Conservation (phyloP, 2,797 vertebrate species). For the Typhlichthys subterraneus region DNA sequence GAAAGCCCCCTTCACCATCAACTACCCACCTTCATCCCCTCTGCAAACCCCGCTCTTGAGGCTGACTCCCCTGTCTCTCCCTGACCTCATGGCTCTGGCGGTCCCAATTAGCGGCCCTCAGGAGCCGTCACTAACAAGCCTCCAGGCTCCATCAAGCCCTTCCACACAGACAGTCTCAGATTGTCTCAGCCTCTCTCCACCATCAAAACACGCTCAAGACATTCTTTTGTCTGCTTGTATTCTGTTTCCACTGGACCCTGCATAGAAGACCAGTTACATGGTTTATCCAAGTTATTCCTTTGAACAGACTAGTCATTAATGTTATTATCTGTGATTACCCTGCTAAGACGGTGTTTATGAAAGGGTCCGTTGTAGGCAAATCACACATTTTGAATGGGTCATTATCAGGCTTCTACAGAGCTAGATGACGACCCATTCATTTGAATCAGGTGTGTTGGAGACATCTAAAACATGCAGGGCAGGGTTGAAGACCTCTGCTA, state of each 20-base stretch:
- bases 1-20: constrained; percentile 89
- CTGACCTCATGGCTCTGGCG: constrained; percentile 84
- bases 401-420: too few species aligned
- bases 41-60: constrained; percentile 62
- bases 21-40: constrained; percentile 75
- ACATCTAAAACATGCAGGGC: too few species aligned
- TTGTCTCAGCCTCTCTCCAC: constrained; percentile 24
- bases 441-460: too few species aligned
- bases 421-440: too few species aligned
- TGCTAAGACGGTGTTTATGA: too few species aligned
- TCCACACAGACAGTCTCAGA: constrained; percentile 50
- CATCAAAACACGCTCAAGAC: constrained; percentile 42
- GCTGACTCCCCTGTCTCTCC: constrained; percentile 70
- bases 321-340: too few species aligned
- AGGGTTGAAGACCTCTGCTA: too few species aligned
- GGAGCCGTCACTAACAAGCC: constrained; percentile 87
- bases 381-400: too few species aligned
- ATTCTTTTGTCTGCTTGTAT: constrained; percentile 31
- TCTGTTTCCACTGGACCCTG: constrained; percentile 8
- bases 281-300: constrained; percentile 25
- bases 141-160: constrained; percentile 82
- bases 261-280: constrained; percentile 10
- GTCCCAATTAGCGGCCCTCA: constrained; percentile 94
- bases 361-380: too few species aligned
- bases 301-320: background rate